Evolutionary conservation across 1,140 invertebrate species (phyloP), one percentile per base, ranked within the genome.

Genomic region (Orius laevigatus): DNA sequence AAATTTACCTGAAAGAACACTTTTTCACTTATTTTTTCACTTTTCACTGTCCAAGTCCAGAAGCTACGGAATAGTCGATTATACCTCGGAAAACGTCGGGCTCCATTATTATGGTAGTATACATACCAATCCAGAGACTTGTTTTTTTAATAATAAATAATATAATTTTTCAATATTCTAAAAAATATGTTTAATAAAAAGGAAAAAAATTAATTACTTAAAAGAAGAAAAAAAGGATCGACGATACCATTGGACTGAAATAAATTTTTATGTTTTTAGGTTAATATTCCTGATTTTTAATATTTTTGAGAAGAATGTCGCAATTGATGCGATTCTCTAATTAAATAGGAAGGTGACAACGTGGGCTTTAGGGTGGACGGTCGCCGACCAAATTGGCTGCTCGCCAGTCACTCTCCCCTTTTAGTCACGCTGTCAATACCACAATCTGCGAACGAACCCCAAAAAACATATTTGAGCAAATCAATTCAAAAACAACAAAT

Each of bases 401-500:
- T 46, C 20, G 44, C 44, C 44, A 35, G 44, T 46, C 44, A 46
- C 44, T 46, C 44, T 46, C 44, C 44, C 44, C 16, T 46, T 15
- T 25, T 25, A 25, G 49, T 20, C 44, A 38, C 48, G 34, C 48
- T 33, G 40, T 38, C 40, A 42, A 34, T 34, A 39, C 50, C 25
- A 25, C 25, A 25, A 59, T 59, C 59, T 60, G 57, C 56, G 59
- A 59, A 58, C 51, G 55, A 53, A 58, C 58, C 49, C 55, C 51
- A 51, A 57, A 56, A 58, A 58, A 50, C 48, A 53, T 46, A 52
- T 55, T 58, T 56, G 51, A 53, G 55, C 52, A 49, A 55, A 45
- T 38, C 15, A 10, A 5, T 14, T 38, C 15, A 16, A 14, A 38
- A 38, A 38, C 5, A 4, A 38, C 3, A 38, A 12, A 38, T 4